Conservation (phyloP, 2,888 invertebrate genomes). For the Dermolepida albohirtum region DNA sequence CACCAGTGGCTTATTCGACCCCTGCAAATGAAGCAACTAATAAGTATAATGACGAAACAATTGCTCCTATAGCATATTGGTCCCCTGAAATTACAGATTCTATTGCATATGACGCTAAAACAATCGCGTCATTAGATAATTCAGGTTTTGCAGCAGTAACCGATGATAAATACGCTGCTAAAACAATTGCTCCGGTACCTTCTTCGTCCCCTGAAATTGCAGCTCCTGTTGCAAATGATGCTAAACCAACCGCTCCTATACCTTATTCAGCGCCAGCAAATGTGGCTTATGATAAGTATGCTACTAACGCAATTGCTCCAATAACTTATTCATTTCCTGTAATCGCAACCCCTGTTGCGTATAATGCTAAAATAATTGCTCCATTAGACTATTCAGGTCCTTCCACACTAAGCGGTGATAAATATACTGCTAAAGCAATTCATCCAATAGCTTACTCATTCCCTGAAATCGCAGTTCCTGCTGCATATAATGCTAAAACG, state of each 20-base stretch:
- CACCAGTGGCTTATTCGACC: slow-evolving; percentile 29
- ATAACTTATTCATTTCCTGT: slow-evolving; percentile 30
- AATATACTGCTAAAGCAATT: too few relatives aligned
- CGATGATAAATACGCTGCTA: too few relatives aligned
- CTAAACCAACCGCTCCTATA: slow-evolving; percentile 7
- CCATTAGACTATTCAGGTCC: slow-evolving; percentile 25
- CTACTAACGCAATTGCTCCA: too few relatives aligned
- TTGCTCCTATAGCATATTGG: slow-evolving; percentile 26
- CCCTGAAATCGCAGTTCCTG: not conserved
- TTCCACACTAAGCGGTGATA: too few relatives aligned
- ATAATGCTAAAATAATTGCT: not conserved
- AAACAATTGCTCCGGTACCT: too few relatives aligned
- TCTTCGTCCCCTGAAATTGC: not conserved
- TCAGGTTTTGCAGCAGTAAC: too few relatives aligned
- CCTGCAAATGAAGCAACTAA: slow-evolving; percentile 17
- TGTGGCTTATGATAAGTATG: slow-evolving; percentile 14
- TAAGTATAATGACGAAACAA: too few relatives aligned
- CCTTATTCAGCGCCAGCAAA: slow-evolving; percentile 27
- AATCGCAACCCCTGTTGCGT: not conserved
- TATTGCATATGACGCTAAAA: too few relatives aligned
- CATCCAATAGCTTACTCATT: slow-evolving; percentile 33
- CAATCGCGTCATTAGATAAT: too few relatives aligned
- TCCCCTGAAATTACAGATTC: too few relatives aligned
- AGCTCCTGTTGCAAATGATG: slow-evolving; percentile 3
- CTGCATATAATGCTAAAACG: not conserved